Evolutionary conservation across 2,113 vertebrate species (phyloP).

Genomic region (Gnathonemus longibarbis): DNA sequence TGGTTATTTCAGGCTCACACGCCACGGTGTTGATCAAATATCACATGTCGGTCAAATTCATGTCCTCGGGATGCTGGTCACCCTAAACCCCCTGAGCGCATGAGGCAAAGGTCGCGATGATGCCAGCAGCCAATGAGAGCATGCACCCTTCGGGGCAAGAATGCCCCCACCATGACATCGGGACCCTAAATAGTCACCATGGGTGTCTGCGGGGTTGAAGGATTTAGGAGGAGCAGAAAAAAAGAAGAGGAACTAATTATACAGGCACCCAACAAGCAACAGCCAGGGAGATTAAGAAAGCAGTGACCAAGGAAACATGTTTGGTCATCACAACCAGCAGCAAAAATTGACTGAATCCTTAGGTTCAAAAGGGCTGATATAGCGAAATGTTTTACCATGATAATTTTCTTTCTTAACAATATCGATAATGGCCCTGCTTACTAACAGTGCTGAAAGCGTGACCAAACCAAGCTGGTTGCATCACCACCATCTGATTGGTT

Average conservation of each 20-base stretch:
- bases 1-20: neutral
- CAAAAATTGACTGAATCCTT: neutral
- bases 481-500: neutral
- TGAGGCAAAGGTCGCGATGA: neutral
- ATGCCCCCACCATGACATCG: neutral
- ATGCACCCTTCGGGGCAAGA: neutral
- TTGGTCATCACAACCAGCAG: neutral
- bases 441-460: neutral
- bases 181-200: neutral
- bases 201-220: neutral
- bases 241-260: neutral
- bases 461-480: neutral
- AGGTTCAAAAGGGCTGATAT: neutral
- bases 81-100: neutral
- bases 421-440: neutral
- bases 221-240: neutral
- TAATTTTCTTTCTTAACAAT: neutral
- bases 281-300: neutral
- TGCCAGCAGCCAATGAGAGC: neutral
- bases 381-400: neutral
- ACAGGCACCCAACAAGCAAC: neutral
- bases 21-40: neutral
- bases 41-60: slow-evolving; percentile 9
- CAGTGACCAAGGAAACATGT: neutral
- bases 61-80: neutral